phyloP scores from a whole-genome alignment of 1,140 invertebrate genomes.

The Papilio machaon region DNA sequence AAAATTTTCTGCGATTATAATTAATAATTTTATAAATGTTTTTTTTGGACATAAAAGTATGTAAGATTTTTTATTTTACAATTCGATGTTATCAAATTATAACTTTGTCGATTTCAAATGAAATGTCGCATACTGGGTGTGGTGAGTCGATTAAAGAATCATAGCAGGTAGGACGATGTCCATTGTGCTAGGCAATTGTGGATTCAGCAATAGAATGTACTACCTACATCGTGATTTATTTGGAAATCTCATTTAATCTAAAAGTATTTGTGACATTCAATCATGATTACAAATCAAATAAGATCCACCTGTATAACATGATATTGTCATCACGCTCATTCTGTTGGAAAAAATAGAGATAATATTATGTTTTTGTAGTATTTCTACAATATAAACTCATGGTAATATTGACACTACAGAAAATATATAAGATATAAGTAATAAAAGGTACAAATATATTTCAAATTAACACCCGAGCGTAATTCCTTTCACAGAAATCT shows the following conservation, averaged over 20 bases:
- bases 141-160: background rate
- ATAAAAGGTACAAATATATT: background rate
- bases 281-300: background rate
- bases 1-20: background rate
- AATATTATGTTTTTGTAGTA: no score
- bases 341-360: no score
- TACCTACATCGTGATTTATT: background rate
- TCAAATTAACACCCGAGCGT: background rate
- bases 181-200: background rate
- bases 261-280: background rate
- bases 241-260: background rate
- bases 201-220: background rate
- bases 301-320: background rate
- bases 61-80: no score
- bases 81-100: background rate
- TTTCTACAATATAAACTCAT: no score
- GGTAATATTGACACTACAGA: background rate
- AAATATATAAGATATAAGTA: background rate
- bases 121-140: background rate
- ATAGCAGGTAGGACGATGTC: background rate
- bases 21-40: background rate
- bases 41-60: no score
- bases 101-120: background rate
- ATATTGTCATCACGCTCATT: no score
- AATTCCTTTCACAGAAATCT: constrained; percentile 6